Base-by-base conservation (phyloP, 1,140 invertebrate species). In the Phenacoccus solenopsis region DNA sequence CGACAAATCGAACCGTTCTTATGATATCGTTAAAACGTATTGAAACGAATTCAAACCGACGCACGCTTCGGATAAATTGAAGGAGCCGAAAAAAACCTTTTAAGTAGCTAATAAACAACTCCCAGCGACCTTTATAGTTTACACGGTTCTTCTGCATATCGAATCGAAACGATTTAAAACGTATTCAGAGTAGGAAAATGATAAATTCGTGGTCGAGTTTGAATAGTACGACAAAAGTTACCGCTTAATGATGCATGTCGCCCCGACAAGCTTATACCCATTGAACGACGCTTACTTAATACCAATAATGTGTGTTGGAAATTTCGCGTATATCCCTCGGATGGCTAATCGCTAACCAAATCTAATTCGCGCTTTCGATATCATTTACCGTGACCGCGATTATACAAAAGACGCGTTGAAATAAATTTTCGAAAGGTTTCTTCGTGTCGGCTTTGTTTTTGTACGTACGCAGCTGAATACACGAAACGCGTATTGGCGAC, bases 101-200 rank as follows among this genome's bases (percentile, higher is more conserved):
- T 22, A 25, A 24, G 16, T 64, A 64, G 20, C 2, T n/a, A 16
- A 4, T 2, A n/a, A 4, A 49, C 38, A 49, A 49, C 20, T 49
- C n/a, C 13, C 13, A 49, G 5, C 38, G 16, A n/a, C 38, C 20
- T n/a, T 49, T 16, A 49, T 49, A 49, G 59, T 27, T 64, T 64
- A 64, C 59, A 64, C 59, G 59, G 22, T 64, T 64, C 4, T 64
- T 64, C 59, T 27, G 59, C 59, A 27, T 25, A 25, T 64, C 59
- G 22, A 64, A 64, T 64, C 25, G 25, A 64, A 64, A 64, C 25
- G 59, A 24, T 64, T 64, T 64, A 64, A 64, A 64, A 64, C 59
- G 2, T 64, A 64, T 64, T 64, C 59, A 64, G 25, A 64, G 25
- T 27, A 20, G n/a, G 20, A 25, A 27, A 64, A 25, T 64, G 59